A percentile compares a stretch with the other conserved stretches of the same genome.
These are phyloP conservation scores for Ornithorhynchus anatinus DNA, from an alignment of 2,113 vertebrate genomes.

Conservation along the genomic window DNA sequence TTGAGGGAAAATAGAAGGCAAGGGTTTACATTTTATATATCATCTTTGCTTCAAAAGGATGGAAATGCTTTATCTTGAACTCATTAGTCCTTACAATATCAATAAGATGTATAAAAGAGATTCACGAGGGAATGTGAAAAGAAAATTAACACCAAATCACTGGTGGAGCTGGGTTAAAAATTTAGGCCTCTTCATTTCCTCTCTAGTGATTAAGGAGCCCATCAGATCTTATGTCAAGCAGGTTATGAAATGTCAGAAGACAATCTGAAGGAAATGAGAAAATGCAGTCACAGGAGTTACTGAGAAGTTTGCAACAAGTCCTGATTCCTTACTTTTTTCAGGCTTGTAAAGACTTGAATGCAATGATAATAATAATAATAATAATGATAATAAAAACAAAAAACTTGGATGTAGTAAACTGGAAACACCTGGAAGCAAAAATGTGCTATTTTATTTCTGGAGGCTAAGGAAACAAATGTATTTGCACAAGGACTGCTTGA, in stretches of 20 bases:
- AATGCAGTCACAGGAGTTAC: no score
- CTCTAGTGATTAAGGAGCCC: no score
- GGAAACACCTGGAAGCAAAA: slow-evolving; percentile 2
- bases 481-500: slow-evolving; percentile 22
- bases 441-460: slow-evolving; percentile 22
- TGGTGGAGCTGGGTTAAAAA: no score
- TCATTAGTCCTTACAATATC: no score
- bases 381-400: background rate
- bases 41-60: no score
- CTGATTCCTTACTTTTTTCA: background rate
- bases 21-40: no score
- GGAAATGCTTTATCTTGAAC: no score
- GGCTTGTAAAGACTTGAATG: background rate
- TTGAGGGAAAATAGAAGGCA: slow-evolving; percentile 2
- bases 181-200: no score
- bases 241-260: background rate
- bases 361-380: background rate
- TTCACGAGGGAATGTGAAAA: no score
- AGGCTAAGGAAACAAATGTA: slow-evolving; percentile 21
- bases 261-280: background rate
- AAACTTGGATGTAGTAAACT: slow-evolving; percentile 10
- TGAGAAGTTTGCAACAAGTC: background rate
- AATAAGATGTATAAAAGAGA: no score
- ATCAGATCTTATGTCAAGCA: no score
- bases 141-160: no score